Conservation (phyloP, 1,140 invertebrate genomes). For the Drosophila orena region DNA sequence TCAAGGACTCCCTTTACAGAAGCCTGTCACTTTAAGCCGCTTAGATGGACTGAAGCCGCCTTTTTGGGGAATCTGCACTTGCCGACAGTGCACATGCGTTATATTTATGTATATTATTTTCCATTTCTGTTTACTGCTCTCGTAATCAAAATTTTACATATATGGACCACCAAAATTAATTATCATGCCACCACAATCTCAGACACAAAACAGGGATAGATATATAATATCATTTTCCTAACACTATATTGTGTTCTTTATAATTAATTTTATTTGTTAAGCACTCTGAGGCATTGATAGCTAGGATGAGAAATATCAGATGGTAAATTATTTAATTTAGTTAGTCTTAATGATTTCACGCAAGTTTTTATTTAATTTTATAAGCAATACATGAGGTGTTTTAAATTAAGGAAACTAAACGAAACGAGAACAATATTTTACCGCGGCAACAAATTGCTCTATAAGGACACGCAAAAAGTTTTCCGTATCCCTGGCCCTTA, state of each 20-base stretch:
- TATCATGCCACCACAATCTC: constrained; percentile 66
- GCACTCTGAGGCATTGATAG: too few species aligned
- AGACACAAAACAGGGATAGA: constrained; percentile 16
- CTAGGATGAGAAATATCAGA: too few species aligned
- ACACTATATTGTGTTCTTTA: neutral
- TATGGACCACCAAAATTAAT: constrained; percentile 76
- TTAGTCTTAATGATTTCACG: too few species aligned
- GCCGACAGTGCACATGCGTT: constrained; percentile 62
- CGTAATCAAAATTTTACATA: constrained; percentile 76
- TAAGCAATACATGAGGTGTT: neutral
- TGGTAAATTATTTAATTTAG: too few species aligned
- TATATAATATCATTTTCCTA: neutral
- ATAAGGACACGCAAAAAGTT: neutral
- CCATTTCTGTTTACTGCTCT: constrained; percentile 59
- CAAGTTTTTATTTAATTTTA: too few species aligned
- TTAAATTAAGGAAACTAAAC: too few species aligned
- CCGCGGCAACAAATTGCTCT: too few species aligned
- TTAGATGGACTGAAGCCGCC: constrained; percentile 52
- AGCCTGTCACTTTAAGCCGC: constrained; percentile 74
- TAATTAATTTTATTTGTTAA: neutral
- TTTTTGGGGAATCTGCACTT: constrained; percentile 14
- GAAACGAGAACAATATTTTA: too few species aligned
- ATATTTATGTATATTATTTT: constrained; percentile 68
- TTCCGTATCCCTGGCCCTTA: constrained; percentile 22
- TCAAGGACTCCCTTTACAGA: constrained; percentile 5